Conservation (phyloP, 2,888 invertebrate genomes). For the Ellobium chinense region DNA sequence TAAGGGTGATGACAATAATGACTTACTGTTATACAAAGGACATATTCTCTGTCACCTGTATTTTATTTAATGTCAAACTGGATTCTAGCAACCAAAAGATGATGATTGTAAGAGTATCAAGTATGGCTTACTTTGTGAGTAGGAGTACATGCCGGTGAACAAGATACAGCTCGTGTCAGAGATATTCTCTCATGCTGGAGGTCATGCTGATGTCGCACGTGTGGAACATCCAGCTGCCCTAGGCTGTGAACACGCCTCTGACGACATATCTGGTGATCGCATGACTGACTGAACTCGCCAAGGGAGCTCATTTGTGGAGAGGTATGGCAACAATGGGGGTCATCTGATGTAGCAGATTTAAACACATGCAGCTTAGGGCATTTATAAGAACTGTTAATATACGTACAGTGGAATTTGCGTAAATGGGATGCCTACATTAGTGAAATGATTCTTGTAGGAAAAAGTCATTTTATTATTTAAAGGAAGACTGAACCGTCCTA, state of each 20-base stretch:
- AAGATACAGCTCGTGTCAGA: constrained; percentile 50
- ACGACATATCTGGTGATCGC: constrained; percentile 58
- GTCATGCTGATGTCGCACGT: constrained; percentile 55
- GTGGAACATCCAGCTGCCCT: constrained; percentile 67
- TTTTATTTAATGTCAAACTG: no score
- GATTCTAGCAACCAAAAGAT: no score
- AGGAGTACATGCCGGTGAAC: constrained; percentile 48
- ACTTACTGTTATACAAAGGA: no score
- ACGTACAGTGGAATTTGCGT: background rate
- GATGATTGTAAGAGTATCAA: no score
- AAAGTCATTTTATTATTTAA: no score
- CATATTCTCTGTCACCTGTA: no score
- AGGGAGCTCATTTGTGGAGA: constrained; percentile 25
- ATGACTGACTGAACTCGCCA: constrained; percentile 46
- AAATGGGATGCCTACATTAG: no score
- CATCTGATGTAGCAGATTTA: constrained; percentile 30
- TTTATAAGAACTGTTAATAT: background rate
- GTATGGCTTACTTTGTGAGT: constrained; percentile 18
- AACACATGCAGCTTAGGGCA: no score
- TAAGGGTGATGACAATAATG: background rate
- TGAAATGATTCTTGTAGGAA: no score
- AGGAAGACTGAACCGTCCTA: no score
- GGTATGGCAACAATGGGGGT: constrained; percentile 44
- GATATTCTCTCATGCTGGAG: constrained; percentile 33
- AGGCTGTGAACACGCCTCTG: constrained; percentile 73